Base-by-base conservation (phyloP, 1,140 invertebrate species). In the Caenorhabditis briggsae region DNA sequence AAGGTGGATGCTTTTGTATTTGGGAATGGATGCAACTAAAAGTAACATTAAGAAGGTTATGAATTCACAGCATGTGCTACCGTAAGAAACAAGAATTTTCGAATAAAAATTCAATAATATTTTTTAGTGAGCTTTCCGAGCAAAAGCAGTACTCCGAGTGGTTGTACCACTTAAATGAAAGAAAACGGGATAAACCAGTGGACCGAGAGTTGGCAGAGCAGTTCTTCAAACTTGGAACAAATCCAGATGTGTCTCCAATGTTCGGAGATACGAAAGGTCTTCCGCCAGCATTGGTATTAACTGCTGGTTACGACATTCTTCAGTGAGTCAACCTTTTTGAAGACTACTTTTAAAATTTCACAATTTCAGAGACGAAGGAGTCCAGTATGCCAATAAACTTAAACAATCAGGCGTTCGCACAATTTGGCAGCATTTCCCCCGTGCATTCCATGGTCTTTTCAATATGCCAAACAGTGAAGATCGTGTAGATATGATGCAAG, bases 1-100 rank as follows among this genome's bases (percentile, higher is more conserved):
- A 3, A 85, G 88, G 78, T 89, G 86, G 86, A 82, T 86, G 18
- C 84, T 89, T 1, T 64, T 89, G 33, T 89, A 89, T 50, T 53
- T 89, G 20, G 88, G 86, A 14, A 25, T 89, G 5, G 50, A 82
- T 2, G 58, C 82, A n/a, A 48, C 56, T 3, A 46, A 56, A 2
- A 70, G 18, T 11, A 89, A 89, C 50, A 70, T 89, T 6, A 64
- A 88, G 41, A 89, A 89, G 55, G 43, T 89, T 5, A 88, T 86
- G 58, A 56, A 70, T 25, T 74, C 82, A 18, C 25, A 84, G 50
- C 88, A 89, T 48, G 33, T 84, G 3, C 20, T 41, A 2, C 20
- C 50, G 87, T 87, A 53, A 84, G 70, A 25, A 0, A 43, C 0
- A 16, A 50, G 0, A 85, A 7, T 83, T 0, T 56, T 33, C 6